These are phyloP conservation scores for Platysteira castanea DNA, from an alignment of 2,113 vertebrate genomes.

Conservation along the genomic window DNA sequence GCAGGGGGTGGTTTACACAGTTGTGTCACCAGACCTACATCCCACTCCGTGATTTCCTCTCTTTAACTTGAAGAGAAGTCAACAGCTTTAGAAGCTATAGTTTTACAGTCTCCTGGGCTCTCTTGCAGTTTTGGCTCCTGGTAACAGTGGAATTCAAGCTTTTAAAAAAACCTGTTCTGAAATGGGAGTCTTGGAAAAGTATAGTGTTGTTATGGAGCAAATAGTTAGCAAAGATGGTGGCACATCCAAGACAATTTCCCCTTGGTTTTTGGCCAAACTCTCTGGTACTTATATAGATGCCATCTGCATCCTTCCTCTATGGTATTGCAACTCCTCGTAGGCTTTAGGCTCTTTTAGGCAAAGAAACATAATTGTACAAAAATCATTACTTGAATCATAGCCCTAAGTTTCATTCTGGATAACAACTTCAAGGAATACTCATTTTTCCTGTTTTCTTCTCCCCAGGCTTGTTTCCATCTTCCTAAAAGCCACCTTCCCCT, in stretches of 20 bases:
- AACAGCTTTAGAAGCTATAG: neutral
- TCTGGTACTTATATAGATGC: slow-evolving; percentile 22
- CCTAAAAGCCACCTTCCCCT: neutral
- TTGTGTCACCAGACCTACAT: neutral
- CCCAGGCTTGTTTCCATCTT: neutral
- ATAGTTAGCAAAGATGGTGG: slow-evolving; percentile 15
- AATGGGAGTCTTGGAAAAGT: slow-evolving; percentile 14
- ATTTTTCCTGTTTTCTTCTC: neutral
- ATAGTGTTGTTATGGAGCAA: neutral
- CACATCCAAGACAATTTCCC: slow-evolving; percentile 46
- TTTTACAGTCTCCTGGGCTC: neutral
- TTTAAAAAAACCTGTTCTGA: neutral
- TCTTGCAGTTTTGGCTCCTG: neutral
- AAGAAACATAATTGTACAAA: slow-evolving; percentile 21
- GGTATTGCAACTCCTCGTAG: slow-evolving; percentile 19
- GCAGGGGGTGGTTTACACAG: neutral
- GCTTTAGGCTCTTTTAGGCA: slow-evolving; percentile 31
- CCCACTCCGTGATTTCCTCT: neutral
- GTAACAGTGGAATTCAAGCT: neutral
- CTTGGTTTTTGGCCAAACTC: slow-evolving; percentile 50
- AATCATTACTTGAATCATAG: slow-evolving; percentile 5
- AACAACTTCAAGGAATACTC: neutral
- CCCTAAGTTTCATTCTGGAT: neutral
- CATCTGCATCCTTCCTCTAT: slow-evolving; percentile 61
- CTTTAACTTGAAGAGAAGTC: neutral